Evolutionary conservation across 2,888 invertebrate genomes (phyloP).

Genomic region (Eupithecia tripunctaria): DNA sequence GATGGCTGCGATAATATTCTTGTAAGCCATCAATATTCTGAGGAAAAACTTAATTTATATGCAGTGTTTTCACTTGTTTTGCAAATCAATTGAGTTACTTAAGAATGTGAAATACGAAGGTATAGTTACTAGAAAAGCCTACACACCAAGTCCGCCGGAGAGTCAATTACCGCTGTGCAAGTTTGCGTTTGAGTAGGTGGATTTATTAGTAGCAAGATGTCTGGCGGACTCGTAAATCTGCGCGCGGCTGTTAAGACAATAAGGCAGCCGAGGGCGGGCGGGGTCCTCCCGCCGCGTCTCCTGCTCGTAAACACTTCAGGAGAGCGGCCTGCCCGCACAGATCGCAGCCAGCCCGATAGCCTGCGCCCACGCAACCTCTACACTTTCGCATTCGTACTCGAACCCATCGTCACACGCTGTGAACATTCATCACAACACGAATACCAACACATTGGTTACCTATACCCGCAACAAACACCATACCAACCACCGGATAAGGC

Average conservation of each 20-base stretch:
- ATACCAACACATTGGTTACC: slow-evolving; percentile 36
- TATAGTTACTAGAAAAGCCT: slow-evolving; percentile 37
- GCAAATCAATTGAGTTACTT: slow-evolving; percentile 3
- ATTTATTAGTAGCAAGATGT: slow-evolving; percentile 63
- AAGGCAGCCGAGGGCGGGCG: slow-evolving; percentile 74
- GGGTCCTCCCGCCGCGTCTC: slow-evolving; percentile 48
- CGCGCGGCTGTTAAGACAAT: slow-evolving; percentile 77
- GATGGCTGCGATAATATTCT: slow-evolving; percentile 23
- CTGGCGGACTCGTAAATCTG: slow-evolving; percentile 70
- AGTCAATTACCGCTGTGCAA: slow-evolving; percentile 39
- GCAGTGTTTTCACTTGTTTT: not conserved
- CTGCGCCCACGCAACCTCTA: slow-evolving; percentile 61
- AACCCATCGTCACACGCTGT: slow-evolving; percentile 29
- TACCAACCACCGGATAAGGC: slow-evolving; percentile 41
- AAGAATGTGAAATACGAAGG: slow-evolving; percentile 19
- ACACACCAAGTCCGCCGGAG: slow-evolving; percentile 28
- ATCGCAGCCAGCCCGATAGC: slow-evolving; percentile 70
- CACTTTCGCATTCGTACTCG: slow-evolving; percentile 35
- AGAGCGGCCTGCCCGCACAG: slow-evolving; percentile 67
- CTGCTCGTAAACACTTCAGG: slow-evolving; percentile 74
- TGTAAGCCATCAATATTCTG: slow-evolving; percentile 10
- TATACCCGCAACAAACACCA: slow-evolving; percentile 38
- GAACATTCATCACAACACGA: slow-evolving; percentile 45
- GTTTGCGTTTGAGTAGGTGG: slow-evolving; percentile 48
- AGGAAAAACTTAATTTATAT: not conserved